Base-by-base conservation (phyloP, 2,797 vertebrate genomes). In the Cygnus olor region DNA sequence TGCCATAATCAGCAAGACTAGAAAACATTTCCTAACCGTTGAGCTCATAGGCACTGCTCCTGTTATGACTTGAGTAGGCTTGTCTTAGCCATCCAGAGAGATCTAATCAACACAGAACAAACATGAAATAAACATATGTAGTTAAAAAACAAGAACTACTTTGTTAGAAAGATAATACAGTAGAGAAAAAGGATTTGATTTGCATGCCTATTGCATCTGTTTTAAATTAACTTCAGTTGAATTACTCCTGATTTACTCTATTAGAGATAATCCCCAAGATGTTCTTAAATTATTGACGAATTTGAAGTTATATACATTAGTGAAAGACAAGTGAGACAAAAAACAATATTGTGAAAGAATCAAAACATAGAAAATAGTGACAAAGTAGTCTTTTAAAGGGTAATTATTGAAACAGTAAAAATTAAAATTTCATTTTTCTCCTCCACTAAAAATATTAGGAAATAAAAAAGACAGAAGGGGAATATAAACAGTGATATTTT, bases 161-260 rank as follows among this genome's bases (percentile, higher is more conserved):
- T 85, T n/a, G 34, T 79, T 88, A 53, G 78, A 88, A 88, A 96
- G 66, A 72, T 40, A 88, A 93, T 92, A 82, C 70, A 80, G 60
- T 42, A 84, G 64, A 94, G 74, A 69, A 89, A 78, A 71, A 85
- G 38, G 51, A 82, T 80, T 89, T 88, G 30, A 83, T 95, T 95
- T 95, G 90, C 89, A 95, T 82, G 61, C 65, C 74, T 76, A 10
- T 74, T 94, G 91, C 88, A 42, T 92, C 88, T 91, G 80, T 56
- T 95, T 93, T 85, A 94, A 91, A 96, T 95, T 93, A 88, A 85
- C 94, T 90, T 90, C 80, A 79, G 53, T 72, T 94, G 72, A 95
- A 85, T 93, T 95, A 74, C 61, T 90, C 65, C 87, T 65, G 47
- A 68, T 95, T 91, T 91, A 73, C 73, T 57, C 45, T 86, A 90